Evolutionary conservation across 2,888 invertebrate genomes (phyloP).

Genomic region (Conops quadrifasciatus): DNA sequence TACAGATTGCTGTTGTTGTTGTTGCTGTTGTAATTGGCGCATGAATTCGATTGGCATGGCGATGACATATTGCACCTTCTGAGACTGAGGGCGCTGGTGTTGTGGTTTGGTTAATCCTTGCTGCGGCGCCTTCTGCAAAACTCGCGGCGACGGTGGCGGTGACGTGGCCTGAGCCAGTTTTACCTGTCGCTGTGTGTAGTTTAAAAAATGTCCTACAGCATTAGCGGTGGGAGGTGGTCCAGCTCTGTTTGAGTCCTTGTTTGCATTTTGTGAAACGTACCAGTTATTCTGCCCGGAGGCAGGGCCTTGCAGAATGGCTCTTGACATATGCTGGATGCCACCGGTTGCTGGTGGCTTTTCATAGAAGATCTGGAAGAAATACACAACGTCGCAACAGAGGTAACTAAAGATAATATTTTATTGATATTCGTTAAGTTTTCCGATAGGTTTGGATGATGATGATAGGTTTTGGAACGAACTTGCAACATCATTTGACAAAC

Average conservation of each 20-base stretch:
- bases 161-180: not conserved
- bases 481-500: too few species aligned
- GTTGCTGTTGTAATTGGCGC: constrained; percentile 55
- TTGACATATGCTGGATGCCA: constrained; percentile 44
- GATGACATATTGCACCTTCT: constrained; percentile 58
- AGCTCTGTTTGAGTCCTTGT: not conserved
- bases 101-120: constrained; percentile 32
- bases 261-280: not conserved
- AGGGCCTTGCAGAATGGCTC: not conserved
- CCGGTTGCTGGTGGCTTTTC: constrained; percentile 40
- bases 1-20: not conserved
- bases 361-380: constrained; percentile 45
- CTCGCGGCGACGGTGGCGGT: constrained; percentile 19
- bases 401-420: too few species aligned
- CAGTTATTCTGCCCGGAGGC: not conserved
- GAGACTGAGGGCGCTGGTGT: constrained; percentile 39
- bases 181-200: constrained; percentile 10
- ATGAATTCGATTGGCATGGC: constrained; percentile 59
- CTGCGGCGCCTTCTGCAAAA: constrained; percentile 29
- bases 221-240: constrained; percentile 21
- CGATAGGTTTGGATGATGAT: too few species aligned
- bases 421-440: too few species aligned
- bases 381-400: not conserved
- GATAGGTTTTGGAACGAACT: too few species aligned
- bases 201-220: constrained; percentile 18